Conservation (phyloP, 2,888 invertebrate species). For the Diaprepes abbreviatus region DNA sequence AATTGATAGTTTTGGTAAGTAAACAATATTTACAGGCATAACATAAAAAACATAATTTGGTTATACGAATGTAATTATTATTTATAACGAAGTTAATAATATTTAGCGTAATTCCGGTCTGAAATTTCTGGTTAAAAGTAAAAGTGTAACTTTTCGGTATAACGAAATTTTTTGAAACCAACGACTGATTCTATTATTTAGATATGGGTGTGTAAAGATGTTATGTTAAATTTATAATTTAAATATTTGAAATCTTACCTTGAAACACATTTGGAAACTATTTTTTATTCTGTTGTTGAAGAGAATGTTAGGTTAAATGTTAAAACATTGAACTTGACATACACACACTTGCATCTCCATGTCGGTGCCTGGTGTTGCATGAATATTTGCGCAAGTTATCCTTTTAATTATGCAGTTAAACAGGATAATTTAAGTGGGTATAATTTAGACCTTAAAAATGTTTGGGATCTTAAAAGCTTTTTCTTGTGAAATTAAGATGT, state of each 20-base stretch:
- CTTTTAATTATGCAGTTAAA: background rate
- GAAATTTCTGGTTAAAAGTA: too few species aligned
- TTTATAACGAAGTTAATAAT: too few species aligned
- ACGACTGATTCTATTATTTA: background rate
- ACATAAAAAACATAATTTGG: too few species aligned
- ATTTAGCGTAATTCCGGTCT: too few species aligned
- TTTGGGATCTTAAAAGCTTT: too few species aligned
- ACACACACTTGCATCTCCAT: background rate
- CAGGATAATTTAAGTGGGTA: background rate
- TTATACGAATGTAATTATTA: too few species aligned
- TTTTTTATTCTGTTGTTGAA: constrained; percentile 3
- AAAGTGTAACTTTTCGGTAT: too few species aligned
- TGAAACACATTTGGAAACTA: constrained; percentile 6
- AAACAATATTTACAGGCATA: too few species aligned
- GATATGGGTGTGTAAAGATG: background rate
- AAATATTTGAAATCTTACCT: constrained; percentile 1
- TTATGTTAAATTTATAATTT: background rate
- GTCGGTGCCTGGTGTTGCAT: background rate
- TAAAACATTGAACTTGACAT: constrained; percentile 8
- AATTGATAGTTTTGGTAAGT: too few species aligned
- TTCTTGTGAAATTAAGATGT: too few species aligned
- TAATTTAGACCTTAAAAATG: too few species aligned
- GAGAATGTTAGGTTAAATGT: background rate
- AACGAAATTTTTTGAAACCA: too few species aligned
- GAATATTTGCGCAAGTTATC: constrained; percentile 1